phyloP scores from a whole-genome alignment of 2,113 vertebrate genomes.

The Dryoscopus gambensis region DNA sequence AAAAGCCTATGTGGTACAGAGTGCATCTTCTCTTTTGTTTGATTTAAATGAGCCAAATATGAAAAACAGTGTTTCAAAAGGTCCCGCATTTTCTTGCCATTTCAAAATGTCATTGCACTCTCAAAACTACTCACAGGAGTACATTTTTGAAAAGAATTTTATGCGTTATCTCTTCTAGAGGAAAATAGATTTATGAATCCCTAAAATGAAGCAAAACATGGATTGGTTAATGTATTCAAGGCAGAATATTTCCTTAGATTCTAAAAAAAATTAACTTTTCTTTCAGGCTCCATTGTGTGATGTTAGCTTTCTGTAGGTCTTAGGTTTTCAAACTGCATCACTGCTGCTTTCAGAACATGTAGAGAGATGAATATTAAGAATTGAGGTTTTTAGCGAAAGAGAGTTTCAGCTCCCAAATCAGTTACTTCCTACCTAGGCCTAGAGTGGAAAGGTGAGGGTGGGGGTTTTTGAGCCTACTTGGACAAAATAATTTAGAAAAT shows the following conservation, averaged over 20 bases:
- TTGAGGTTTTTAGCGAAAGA: neutral
- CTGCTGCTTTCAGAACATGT: neutral
- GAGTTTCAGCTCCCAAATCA: neutral
- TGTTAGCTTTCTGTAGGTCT: neutral
- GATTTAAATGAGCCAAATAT: neutral
- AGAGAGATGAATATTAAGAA: neutral
- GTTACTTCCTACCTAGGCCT: neutral
- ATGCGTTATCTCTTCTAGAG: neutral
- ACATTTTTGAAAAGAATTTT: neutral
- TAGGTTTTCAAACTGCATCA: neutral
- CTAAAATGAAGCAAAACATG: neutral
- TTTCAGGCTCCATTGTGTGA: neutral
- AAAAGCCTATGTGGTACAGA: neutral
- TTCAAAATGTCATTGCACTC: neutral
- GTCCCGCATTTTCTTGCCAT: rapidly evolving
- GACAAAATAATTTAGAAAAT: neutral
- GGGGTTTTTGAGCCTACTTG: neutral
- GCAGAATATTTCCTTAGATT: neutral
- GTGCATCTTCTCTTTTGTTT: neutral
- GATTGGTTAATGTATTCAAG: neutral
- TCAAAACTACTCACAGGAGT: neutral
- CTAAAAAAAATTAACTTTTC: neutral
- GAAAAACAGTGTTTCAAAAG: neutral
- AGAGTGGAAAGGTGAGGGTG: neutral
- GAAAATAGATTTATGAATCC: neutral